Conservation (phyloP, 2,888 invertebrate species). For the Eudasyphora cyanicolor region DNA sequence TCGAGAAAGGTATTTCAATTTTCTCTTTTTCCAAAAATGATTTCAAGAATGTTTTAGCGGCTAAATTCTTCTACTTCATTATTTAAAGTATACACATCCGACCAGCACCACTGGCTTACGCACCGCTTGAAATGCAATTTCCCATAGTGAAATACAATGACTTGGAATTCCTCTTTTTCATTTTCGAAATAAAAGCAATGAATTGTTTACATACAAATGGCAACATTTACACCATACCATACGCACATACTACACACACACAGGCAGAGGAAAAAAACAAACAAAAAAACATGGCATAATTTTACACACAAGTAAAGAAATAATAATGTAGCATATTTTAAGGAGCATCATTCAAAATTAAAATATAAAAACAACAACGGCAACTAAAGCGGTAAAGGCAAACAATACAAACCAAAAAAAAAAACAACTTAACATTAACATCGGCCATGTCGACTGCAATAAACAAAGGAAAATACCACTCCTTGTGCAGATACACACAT, state of each 20-base stretch:
- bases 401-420: background rate
- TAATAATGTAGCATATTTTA: constrained; percentile 20
- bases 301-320: constrained; percentile 9
- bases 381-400: background rate
- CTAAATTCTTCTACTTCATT: too few species aligned
- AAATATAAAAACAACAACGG: constrained; percentile 29
- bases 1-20: too few species aligned
- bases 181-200: too few species aligned
- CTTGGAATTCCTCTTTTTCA: too few species aligned
- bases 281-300: constrained; percentile 19
- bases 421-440: constrained; percentile 4
- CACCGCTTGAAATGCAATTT: too few species aligned
- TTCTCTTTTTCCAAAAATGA: too few species aligned
- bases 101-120: too few species aligned
- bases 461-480: background rate
- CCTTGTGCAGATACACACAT: background rate
- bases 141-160: too few species aligned
- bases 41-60: too few species aligned
- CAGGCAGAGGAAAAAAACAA: background rate
- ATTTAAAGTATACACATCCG: too few species aligned
- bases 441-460: background rate
- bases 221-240: background rate
- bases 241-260: background rate
- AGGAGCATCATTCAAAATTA: constrained; percentile 9
- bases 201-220: background rate